Conservation (phyloP, 2,888 invertebrate species). For the Crematogaster levior region DNA sequence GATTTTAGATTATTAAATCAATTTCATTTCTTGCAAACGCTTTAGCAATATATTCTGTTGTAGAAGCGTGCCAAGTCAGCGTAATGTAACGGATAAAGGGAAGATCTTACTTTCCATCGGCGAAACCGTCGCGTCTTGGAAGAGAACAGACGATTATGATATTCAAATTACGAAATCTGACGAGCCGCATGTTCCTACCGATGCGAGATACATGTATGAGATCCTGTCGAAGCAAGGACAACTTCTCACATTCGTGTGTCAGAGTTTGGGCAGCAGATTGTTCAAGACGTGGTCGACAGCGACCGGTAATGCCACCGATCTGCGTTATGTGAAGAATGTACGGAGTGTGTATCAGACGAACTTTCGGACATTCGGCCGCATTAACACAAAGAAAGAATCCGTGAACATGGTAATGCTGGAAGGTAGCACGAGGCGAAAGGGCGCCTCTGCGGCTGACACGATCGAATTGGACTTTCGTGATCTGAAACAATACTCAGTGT, state of each 20-base stretch:
- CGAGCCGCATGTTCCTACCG: slow-evolving; percentile 74
- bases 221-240: slow-evolving; percentile 75
- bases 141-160: slow-evolving; percentile 59
- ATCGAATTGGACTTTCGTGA: slow-evolving; percentile 86
- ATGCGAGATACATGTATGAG: slow-evolving; percentile 82
- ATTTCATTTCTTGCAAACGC: neutral
- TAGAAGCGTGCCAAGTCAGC: slow-evolving; percentile 57
- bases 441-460: slow-evolving; percentile 86
- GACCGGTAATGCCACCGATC: slow-evolving; percentile 48
- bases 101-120: slow-evolving; percentile 77
- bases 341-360: slow-evolving; percentile 82
- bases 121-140: slow-evolving; percentile 73
- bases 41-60: neutral
- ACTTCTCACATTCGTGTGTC: slow-evolving; percentile 69
- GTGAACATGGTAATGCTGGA: slow-evolving; percentile 69
- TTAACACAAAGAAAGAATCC: slow-evolving; percentile 53
- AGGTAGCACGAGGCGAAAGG: slow-evolving; percentile 87
- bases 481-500: slow-evolving; percentile 89
- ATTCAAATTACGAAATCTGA: slow-evolving; percentile 65
- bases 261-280: slow-evolving; percentile 73
- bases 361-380: slow-evolving; percentile 88
- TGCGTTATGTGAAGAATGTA: slow-evolving; percentile 73
- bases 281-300: slow-evolving; percentile 73
- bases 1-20: neutral
- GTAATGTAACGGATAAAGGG: slow-evolving; percentile 55